Conservation (phyloP, 2,797 vertebrate species). For the Sebastes paucispinis region DNA sequence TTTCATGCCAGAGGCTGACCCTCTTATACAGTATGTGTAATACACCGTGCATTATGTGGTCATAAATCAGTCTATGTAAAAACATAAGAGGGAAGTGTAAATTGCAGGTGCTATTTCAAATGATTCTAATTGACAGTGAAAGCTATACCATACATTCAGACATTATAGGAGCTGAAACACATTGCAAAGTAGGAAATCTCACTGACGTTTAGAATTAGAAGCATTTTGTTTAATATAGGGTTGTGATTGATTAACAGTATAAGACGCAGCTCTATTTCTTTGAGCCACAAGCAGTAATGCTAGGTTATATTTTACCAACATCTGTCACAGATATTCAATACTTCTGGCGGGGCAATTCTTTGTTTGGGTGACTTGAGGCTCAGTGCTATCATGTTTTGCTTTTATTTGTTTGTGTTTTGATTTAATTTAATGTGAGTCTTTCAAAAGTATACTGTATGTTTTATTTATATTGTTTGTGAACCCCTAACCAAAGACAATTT, state of each 20-base stretch:
- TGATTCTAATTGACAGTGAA: background rate
- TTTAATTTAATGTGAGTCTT: background rate
- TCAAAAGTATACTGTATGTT: background rate
- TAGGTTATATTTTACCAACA: background rate
- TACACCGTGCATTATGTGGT: background rate
- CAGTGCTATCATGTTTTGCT: background rate
- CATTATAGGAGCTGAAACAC: background rate
- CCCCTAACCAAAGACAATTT: background rate
- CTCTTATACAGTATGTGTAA: background rate
- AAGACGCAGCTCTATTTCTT: fast-evolving
- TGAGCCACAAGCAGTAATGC: background rate
- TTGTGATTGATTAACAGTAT: background rate
- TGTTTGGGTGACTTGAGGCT: background rate
- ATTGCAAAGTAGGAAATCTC: background rate
- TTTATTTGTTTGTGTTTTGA: background rate
- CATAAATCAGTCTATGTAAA: background rate
- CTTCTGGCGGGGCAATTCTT: background rate
- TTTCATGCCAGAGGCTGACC: background rate
- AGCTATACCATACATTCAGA: background rate
- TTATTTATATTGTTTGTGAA: background rate
- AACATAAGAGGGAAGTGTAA: background rate
- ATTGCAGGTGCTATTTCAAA: background rate
- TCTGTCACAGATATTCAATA: background rate
- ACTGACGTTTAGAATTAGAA: background rate
- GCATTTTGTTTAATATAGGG: background rate